Percentiles rank a stretch among this genome's conserved stretches.
These are phyloP conservation scores for Loriculus beryllinus DNA, from an alignment of 2,797 vertebrate genomes.

Conservation along the genomic window DNA sequence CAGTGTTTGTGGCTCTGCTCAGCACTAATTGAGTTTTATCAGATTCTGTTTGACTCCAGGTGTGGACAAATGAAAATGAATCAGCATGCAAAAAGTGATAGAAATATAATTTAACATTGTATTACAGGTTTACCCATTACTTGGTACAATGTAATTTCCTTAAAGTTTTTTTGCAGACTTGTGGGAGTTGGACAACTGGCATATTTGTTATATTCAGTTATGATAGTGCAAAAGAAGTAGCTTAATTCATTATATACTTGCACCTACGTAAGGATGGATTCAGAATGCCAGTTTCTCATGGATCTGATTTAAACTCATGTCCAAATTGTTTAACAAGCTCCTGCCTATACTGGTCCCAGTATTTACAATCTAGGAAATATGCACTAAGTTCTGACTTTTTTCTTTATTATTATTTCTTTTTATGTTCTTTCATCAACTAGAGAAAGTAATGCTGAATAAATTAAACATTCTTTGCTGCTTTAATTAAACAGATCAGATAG, in stretches of 20 bases:
- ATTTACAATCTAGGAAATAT: neutral
- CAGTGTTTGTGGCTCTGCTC: neutral
- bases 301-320: neutral
- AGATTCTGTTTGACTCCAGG: neutral
- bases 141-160: neutral
- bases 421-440: neutral
- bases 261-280: neutral
- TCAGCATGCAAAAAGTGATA: neutral
- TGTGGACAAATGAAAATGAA: neutral
- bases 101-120: neutral
- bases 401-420: neutral
- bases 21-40: neutral
- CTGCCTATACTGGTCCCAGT: neutral
- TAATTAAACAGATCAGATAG: slow-evolving; percentile 31
- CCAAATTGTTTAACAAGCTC: neutral
- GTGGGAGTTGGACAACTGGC: neutral
- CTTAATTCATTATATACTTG: neutral
- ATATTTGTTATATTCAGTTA: neutral
- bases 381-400: neutral
- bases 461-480: neutral
- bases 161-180: neutral
- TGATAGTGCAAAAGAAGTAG: neutral
- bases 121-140: neutral
- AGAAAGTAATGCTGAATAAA: slow-evolving; percentile 6
- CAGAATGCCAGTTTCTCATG: neutral